These are phyloP conservation scores for Tauraco erythrolophus DNA, from an alignment of 2,113 vertebrate genomes.

Conservation along the genomic window DNA sequence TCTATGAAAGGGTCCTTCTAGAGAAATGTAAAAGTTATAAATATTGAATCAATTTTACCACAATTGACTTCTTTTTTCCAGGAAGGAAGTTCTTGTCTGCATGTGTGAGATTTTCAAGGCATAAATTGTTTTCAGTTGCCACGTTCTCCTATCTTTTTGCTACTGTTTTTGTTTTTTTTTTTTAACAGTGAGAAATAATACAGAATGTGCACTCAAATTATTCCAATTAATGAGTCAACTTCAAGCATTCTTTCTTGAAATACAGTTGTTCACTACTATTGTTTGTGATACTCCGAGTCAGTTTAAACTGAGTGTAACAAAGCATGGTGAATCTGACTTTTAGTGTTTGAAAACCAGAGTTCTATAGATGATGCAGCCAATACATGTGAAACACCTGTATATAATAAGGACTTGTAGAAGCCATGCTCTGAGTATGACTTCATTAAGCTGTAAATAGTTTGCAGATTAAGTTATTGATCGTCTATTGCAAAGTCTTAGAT, in stretches of 20 bases:
- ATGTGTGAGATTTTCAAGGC: background rate
- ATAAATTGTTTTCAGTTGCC: background rate
- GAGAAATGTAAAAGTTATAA: background rate
- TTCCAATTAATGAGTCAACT: background rate
- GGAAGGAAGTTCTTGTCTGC: accelerated
- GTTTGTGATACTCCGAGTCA: background rate
- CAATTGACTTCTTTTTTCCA: accelerated
- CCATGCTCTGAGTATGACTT: too few species aligned
- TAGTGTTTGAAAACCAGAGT: background rate
- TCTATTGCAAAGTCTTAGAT: background rate
- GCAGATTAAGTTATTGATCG: background rate
- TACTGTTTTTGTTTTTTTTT: background rate
- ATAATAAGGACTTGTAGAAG: too few species aligned
- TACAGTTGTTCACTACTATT: background rate
- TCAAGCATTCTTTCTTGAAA: background rate
- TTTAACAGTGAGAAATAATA: background rate
- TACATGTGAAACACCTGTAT: background rate
- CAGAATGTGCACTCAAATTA: background rate
- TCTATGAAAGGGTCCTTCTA: background rate
- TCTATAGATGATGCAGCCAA: background rate
- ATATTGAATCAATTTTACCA: background rate
- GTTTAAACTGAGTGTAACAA: background rate
- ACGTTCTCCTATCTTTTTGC: background rate
- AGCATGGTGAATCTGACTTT: background rate
- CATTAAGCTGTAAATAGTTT: background rate